Evolutionary conservation across 1,140 invertebrate species (phyloP), one percentile per base, ranked within the genome.

Genomic region (Teleogryllus occipitalis): DNA sequence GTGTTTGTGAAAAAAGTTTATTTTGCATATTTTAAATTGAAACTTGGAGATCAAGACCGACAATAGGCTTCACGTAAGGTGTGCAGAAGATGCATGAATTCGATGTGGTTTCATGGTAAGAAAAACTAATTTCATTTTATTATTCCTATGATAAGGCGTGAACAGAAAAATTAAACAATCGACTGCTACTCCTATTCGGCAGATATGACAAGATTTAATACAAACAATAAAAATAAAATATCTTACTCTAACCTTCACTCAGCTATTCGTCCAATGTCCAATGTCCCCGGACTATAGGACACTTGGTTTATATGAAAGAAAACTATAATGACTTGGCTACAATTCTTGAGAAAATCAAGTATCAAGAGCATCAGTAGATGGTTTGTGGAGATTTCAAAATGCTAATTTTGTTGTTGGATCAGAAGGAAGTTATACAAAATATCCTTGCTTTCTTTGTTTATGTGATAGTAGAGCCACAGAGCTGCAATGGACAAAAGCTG

Each of bases 271-370:
- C 74, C 74, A 75, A 18, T 75, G 74, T 75, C 74, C 74, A 8
- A 75, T 75, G 18, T 8, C 74, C 18, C 74, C 18, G 74, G 18
- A 75, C 77, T 74, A 79, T 80, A 74, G 48, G 75, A 46, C 54
- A 81, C 18, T 54, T 80, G 21, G 81, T 82, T 15, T 80, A 77
- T 77, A 81, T 74, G 47, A 78, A 39, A 78, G 80, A 82, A 76
- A 65, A 80, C 75, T 75, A n/a, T 80, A 74, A 76, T 22, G 54
- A 80, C 49, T 77, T 48, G 76, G n/a, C 15, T 48, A 77, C 39
- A 15, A 77, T 77, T 78, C 74, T 27, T 46, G 21, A 75, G 74
- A 75, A 75, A 27, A 46, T 22, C 8, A 46, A 22, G 18, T 75
- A 75, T 75, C 39, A 22, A 75, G 21, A 8, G 74, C 39, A 75